phyloP scores from a whole-genome alignment of 2,888 invertebrate genomes.

The Sericinus montela region DNA sequence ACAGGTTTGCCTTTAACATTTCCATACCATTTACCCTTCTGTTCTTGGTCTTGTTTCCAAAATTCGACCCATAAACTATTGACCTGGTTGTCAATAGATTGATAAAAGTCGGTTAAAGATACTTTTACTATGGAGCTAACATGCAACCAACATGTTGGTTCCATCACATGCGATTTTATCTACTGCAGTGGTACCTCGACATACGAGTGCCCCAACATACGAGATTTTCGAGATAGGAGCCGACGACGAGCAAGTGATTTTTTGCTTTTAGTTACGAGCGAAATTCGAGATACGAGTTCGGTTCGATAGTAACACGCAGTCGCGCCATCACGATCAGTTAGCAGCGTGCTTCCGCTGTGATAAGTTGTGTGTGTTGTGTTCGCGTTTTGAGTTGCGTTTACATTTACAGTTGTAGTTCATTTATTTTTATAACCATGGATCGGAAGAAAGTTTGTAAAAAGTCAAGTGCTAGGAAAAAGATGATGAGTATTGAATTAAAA shows the following conservation, averaged over 20 bases:
- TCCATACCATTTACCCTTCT: too few species aligned
- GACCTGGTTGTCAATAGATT: too few species aligned
- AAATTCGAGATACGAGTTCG: too few species aligned
- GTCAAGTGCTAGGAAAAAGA: background rate
- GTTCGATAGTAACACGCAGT: background rate
- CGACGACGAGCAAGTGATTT: slow-evolving; percentile 23
- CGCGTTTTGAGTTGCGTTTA: background rate
- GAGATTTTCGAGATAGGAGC: slow-evolving; percentile 13
- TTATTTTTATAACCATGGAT: slow-evolving; percentile 1
- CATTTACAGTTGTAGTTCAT: background rate
- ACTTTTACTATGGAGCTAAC: too few species aligned
- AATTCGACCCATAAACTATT: too few species aligned
- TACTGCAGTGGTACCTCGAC: too few species aligned
- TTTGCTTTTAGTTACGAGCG: slow-evolving; percentile 18
- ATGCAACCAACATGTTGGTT: too few species aligned
- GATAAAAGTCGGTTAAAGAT: too few species aligned
- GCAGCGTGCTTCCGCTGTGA: background rate
- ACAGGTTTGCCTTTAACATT: too few species aligned
- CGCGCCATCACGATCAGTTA: background rate
- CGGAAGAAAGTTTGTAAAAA: background rate
- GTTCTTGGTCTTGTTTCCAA: too few species aligned
- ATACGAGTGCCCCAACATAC: background rate
- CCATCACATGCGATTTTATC: too few species aligned
- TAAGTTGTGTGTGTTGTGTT: background rate
- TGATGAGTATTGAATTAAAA: background rate